phyloP scores from a whole-genome alignment of 2,888 invertebrate genomes.

The Acrocyrtus sp. region DNA sequence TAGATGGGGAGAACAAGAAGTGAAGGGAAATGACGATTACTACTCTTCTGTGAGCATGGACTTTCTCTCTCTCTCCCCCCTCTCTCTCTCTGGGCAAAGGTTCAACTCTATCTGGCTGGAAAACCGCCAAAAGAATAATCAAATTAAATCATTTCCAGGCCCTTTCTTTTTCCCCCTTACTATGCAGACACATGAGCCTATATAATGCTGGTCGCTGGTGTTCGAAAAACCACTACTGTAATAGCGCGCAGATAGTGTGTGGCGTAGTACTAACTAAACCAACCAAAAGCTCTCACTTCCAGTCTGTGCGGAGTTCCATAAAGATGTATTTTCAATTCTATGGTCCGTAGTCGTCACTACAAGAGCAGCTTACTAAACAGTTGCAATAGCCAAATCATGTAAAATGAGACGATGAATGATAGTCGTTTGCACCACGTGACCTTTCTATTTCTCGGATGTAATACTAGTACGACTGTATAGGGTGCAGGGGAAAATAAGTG shows the following conservation, averaged over 20 bases:
- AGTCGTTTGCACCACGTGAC: neutral
- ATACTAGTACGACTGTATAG: neutral
- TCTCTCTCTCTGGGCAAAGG: conserved; percentile 61
- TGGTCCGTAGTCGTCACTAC: neutral
- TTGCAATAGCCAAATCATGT: conserved; percentile 32
- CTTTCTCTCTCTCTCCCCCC: too few relatives aligned
- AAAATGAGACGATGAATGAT: conserved; percentile 21
- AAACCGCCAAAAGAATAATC: conserved; percentile 63
- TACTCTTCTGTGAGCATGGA: conserved; percentile 38
- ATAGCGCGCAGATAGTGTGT: too few relatives aligned
- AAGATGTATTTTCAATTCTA: neutral
- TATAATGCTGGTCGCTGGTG: too few relatives aligned
- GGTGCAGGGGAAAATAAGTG: neutral
- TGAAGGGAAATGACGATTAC: conserved; percentile 49
- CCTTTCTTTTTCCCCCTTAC: conserved; percentile 45
- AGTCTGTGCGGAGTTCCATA: neutral
- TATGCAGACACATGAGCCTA: too few relatives aligned
- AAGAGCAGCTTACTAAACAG: conserved; percentile 44
- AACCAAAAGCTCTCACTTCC: conserved; percentile 2
- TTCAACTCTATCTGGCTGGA: conserved; percentile 63
- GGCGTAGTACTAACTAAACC: too few relatives aligned
- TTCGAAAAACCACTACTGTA: too few relatives aligned
- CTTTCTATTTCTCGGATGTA: too few relatives aligned
- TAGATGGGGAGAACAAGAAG: conserved; percentile 8
- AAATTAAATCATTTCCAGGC: conserved; percentile 59